These are phyloP conservation scores for Pentamera pediparva DNA, from an alignment of 53 echinoderm and acorn worm species.

Conservation along the genomic window DNA sequence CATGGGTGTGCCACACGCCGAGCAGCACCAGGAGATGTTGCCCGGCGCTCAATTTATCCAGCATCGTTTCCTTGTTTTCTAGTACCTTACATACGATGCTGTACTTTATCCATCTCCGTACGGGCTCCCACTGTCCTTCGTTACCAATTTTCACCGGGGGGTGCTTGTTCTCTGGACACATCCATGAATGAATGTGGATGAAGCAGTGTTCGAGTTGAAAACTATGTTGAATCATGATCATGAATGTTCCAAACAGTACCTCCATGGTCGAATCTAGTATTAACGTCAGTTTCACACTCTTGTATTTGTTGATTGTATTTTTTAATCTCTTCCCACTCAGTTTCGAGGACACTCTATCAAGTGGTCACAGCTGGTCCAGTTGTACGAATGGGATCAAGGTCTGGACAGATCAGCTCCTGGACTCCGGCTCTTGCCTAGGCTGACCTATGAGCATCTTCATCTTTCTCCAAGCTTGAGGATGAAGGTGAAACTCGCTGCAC, in stretches of 20 bases:
- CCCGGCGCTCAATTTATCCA: no score
- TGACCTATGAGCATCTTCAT: conserved; percentile 28
- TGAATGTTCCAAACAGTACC: no score
- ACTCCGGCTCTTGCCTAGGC: not conserved
- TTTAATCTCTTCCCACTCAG: not conserved
- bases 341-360: conserved; percentile 2
- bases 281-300: no score
- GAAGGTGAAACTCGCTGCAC: conserved; percentile 35
- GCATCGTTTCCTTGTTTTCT: no score
- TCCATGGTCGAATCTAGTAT: no score
- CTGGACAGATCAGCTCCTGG: conserved; percentile 9
- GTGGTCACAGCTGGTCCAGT: conserved; percentile 25
- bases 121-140: not conserved
- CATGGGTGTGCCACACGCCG: no score
- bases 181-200: no score
- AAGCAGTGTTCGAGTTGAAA: no score
- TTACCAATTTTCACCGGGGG: not conserved
- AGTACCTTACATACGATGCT: no score
- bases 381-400: conserved; percentile 7
- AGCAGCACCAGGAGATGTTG: not conserved
- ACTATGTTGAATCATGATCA: no score
- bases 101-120: not conserved
- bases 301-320: not conserved
- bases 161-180: not conserved
- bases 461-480: conserved; percentile 37